Evolutionary conservation across 2,113 vertebrate species (phyloP).

Genomic region (Isichthys henryi): DNA sequence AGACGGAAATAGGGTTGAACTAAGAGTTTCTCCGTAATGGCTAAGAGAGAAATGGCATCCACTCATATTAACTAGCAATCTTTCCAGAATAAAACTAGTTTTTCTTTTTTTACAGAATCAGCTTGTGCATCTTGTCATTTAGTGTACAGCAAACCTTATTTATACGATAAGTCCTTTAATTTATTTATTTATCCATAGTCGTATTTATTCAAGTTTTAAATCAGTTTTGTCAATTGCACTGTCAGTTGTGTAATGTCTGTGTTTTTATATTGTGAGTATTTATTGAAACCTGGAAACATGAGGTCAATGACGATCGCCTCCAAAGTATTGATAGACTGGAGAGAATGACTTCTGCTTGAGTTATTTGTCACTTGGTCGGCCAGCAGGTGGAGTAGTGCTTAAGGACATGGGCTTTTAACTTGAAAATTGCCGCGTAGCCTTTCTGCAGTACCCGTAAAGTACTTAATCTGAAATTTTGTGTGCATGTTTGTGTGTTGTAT

Average conservation of each 20-base stretch:
- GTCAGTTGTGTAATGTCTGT: neutral
- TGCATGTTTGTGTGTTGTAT: neutral
- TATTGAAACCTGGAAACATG: neutral
- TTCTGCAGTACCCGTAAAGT: no score
- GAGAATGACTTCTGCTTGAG: neutral
- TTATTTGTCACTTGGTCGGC: neutral
- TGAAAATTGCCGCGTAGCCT: neutral
- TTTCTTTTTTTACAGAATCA: conserved; percentile 11
- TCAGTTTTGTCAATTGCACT: conserved; percentile 19
- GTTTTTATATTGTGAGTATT: conserved; percentile 19
- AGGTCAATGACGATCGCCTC: neutral
- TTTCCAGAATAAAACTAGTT: neutral
- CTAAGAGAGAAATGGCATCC: neutral
- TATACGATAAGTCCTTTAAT: conserved; percentile 22
- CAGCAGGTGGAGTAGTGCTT: neutral
- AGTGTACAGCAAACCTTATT: conserved; percentile 13
- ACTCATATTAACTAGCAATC: neutral
- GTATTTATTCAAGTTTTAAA: conserved; percentile 40
- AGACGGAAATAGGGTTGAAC: neutral
- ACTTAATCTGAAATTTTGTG: neutral
- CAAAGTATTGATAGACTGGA: neutral
- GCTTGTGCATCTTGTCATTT: conserved; percentile 10
- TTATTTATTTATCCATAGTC: conserved; percentile 41
- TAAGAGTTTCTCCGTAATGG: neutral
- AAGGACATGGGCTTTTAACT: neutral